These are phyloP conservation scores for Eptesicus fuscus DNA, from an alignment of 2,113 vertebrate species.

Conservation along the genomic window DNA sequence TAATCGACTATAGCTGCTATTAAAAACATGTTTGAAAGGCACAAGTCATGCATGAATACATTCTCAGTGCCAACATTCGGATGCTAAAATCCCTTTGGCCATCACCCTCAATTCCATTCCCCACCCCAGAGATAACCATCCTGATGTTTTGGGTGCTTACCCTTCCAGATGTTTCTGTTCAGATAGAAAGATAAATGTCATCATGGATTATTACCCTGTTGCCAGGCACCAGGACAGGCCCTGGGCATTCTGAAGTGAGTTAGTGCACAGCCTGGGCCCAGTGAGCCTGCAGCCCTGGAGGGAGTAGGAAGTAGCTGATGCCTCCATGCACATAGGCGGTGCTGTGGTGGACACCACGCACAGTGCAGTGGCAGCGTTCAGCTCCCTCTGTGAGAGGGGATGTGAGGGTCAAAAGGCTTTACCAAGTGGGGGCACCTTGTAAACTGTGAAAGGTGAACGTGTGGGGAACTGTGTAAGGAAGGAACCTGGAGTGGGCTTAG, in stretches of 20 bases:
- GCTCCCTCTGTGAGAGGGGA: not conserved
- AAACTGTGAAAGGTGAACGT: not conserved
- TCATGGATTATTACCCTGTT: not conserved
- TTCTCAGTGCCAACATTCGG: not conserved
- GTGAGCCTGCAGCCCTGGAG: not conserved
- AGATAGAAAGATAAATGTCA: not conserved
- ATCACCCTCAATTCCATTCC: not conserved
- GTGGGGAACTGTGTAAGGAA: not conserved
- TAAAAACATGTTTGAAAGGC: not conserved
- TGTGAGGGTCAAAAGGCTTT: not conserved
- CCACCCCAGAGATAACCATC: not conserved
- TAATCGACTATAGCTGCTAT: not conserved
- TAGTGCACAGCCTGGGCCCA: not conserved
- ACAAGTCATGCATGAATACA: not conserved
- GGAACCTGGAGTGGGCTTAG: not conserved
- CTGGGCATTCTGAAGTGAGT: not conserved
- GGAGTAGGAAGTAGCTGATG: not conserved
- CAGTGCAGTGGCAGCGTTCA: not conserved
- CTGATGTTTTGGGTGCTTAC: not conserved
- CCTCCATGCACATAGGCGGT: not conserved
- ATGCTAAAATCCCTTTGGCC: not conserved
- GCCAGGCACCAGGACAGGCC: not conserved
- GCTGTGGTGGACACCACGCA: accelerated
- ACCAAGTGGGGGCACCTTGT: not conserved
- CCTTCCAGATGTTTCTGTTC: not conserved